Percentiles rank a stretch among this genome's conserved stretches.
These are phyloP conservation scores for Cairina moschata DNA, from an alignment of 2,113 vertebrate species.

Conservation along the genomic window DNA sequence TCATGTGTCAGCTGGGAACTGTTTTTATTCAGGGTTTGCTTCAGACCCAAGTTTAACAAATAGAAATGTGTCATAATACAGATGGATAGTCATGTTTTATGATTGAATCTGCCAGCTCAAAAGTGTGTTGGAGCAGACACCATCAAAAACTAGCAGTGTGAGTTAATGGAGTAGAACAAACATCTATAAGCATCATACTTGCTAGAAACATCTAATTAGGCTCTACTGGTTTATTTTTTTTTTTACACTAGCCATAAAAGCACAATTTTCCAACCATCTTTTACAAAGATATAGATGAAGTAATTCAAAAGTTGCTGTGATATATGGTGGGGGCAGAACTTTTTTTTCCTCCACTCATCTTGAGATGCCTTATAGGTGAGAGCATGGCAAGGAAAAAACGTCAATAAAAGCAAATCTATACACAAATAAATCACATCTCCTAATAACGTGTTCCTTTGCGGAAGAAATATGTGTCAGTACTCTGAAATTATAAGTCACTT, in stretches of 20 bases:
- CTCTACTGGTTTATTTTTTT: background rate
- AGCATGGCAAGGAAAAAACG: background rate
- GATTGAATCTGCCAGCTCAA: background rate
- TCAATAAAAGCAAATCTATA: background rate
- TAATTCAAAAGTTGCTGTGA: background rate
- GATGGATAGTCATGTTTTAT: accelerated
- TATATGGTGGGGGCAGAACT: too few relatives aligned
- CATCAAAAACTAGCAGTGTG: background rate
- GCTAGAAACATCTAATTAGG: background rate
- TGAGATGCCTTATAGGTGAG: background rate
- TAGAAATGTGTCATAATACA: too few relatives aligned
- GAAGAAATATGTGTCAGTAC: accelerated
- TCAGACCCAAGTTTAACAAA: background rate
- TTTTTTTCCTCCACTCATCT: background rate
- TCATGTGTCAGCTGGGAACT: background rate
- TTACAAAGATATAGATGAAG: background rate
- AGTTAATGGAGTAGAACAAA: background rate
- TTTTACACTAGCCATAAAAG: background rate
- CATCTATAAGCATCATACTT: accelerated
- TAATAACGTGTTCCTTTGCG: background rate
- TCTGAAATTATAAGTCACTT: background rate
- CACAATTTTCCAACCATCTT: background rate
- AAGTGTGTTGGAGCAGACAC: background rate
- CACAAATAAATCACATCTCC: accelerated
- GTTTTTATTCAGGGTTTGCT: background rate